Base-by-base conservation (phyloP, 2,113 vertebrate species). In the Mystacornis crossleyi region DNA sequence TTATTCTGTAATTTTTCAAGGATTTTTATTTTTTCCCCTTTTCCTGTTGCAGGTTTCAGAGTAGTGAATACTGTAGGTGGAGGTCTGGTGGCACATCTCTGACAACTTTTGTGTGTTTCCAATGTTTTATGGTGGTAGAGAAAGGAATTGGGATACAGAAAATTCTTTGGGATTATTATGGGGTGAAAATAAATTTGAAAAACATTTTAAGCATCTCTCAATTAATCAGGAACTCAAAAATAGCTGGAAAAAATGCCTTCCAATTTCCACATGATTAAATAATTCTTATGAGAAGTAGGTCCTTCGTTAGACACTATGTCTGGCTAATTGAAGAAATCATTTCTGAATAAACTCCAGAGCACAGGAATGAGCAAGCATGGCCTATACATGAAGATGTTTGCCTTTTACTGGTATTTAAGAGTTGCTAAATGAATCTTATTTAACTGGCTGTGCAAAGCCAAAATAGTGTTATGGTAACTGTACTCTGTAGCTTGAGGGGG, bases 321-420 rank as follows among this genome's bases (percentile, higher is more conserved):
- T 90, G 66, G 86, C 50, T 96, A 95, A 93, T 86, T 95, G 92
- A 95, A 83, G 85, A 93, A 94, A 95, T 94, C 0, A 84, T 66
- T 96, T 97, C 89, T 96, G 60, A 95, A 86, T 78, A 42, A 53
- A 83, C 95, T 97, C 94, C 89, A 96, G 97, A 97, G 97, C 97
- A 97, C 96, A 93, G 80, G 93, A 97, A 93, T 92, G 93, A 97
- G 91, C 14, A 4, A 96, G 85, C 36, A 18, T 97, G 97, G 96
- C 88, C 96, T 96, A 67, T 97, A 92, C 95, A 94, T 95, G 94
- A 93, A 97, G 96, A 95, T 97, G 87, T 96, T 97, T 97, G 97
- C 97, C 97, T 96, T 95, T 97, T 97, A 94, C 66, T 98, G 97
- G 96, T 98, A 97, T 97, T 97, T 97, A 96, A 85, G 97, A 96